phyloP scores from a whole-genome alignment of 2,888 invertebrate species.

The Octonoba sinensis region DNA sequence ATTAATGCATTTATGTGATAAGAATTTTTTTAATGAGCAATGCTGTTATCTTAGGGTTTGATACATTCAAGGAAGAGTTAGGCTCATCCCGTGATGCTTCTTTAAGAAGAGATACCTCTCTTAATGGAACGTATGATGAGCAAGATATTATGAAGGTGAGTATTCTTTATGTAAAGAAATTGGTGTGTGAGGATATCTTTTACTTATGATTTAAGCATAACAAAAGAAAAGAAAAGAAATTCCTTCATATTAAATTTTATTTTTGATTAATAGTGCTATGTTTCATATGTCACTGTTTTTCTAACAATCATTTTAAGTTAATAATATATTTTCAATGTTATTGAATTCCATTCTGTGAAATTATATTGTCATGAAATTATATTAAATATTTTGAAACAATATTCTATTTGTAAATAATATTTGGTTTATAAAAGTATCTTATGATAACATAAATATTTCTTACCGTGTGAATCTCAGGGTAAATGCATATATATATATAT shows the following conservation, averaged over 20 bases:
- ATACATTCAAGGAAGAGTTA: slow-evolving; percentile 76
- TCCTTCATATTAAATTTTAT: neutral
- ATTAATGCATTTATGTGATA: slow-evolving; percentile 11
- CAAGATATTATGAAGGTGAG: slow-evolving; percentile 81
- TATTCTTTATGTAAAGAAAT: neutral
- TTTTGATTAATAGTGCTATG: neutral
- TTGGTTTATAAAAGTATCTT: neutral
- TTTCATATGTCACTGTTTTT: neutral
- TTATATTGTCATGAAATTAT: slow-evolving; percentile 5
- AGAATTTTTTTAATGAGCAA: neutral
- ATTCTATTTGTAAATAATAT: no score
- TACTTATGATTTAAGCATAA: neutral
- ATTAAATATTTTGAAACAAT: no score
- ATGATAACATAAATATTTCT: neutral
- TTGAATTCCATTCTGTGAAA: neutral
- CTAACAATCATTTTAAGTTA: no score
- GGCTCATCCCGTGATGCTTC: slow-evolving; percentile 77
- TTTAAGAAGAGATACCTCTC: slow-evolving; percentile 69
- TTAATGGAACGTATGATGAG: slow-evolving; percentile 74
- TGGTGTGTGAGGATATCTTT: neutral
- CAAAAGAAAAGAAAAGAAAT: neutral
- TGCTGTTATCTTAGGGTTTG: slow-evolving; percentile 76
- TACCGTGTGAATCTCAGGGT: neutral
- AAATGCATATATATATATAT: neutral
- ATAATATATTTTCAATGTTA: neutral